These are phyloP conservation scores for Hydrolagus affinis DNA, from an alignment of 2,113 vertebrate species.

Conservation along the genomic window DNA sequence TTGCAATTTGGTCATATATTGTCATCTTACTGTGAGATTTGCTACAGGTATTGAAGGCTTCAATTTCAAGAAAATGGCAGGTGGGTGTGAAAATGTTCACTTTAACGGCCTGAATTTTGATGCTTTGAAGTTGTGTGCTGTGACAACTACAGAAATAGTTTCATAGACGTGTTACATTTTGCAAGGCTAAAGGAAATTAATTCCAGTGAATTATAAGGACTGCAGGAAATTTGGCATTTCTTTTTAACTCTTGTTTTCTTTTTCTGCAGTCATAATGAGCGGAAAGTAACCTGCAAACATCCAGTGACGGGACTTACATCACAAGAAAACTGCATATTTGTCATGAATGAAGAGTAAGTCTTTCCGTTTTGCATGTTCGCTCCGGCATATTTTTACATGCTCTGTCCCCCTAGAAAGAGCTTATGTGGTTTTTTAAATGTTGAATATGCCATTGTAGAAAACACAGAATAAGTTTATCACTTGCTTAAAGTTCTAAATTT, in stretches of 20 bases:
- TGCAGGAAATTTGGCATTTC: not conserved
- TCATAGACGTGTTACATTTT: not conserved
- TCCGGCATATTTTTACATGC: not conserved
- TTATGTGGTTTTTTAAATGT: not conserved
- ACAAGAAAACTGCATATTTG: conserved; percentile 97
- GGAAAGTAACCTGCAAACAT: conserved; percentile 96
- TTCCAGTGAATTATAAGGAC: not conserved
- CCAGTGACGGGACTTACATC: conserved; percentile 83
- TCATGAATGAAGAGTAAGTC: conserved; percentile 96
- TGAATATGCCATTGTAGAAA: not conserved
- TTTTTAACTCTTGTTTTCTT: conserved; percentile 30
- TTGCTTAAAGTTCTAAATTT: conserved; percentile 4
- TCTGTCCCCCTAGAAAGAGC: not conserved
- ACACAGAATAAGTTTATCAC: not conserved
- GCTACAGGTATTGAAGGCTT: too few species aligned
- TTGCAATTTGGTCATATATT: too few species aligned
- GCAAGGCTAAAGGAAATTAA: too few species aligned
- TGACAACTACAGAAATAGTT: not conserved
- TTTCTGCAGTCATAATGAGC: conserved; percentile 82
- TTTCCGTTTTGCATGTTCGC: conserved; percentile 18
- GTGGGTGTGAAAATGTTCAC: not conserved
- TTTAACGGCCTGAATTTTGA: not conserved
- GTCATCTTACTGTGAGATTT: too few species aligned
- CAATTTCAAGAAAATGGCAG: not conserved
- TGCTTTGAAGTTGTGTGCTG: not conserved